Percentiles rank a stretch among this genome's conserved stretches.
These are phyloP conservation scores for Zootermopsis nevadensis DNA, from an alignment of 2,888 invertebrate genomes.

Conservation along the genomic window DNA sequence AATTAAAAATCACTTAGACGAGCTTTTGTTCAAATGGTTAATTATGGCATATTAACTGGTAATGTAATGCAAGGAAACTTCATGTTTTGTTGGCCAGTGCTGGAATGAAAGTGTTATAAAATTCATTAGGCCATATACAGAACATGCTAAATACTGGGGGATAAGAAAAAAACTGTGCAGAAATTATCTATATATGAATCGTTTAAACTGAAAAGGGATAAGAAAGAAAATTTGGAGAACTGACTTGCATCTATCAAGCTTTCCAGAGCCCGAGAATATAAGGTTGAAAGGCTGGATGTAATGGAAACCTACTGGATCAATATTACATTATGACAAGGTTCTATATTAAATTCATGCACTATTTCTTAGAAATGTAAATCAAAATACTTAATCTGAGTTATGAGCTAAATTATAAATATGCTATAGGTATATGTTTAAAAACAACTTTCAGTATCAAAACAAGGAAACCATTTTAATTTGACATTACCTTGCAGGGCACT, in stretches of 20 bases:
- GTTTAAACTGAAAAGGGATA: background rate
- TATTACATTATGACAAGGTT: background rate
- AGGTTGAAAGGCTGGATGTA: background rate
- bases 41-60: too few species aligned
- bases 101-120: too few species aligned
- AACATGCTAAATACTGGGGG: too few species aligned
- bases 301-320: slow-evolving; percentile 5
- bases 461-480: too few species aligned
- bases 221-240: slow-evolving; percentile 24
- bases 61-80: too few species aligned
- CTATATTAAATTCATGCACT: background rate
- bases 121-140: too few species aligned
- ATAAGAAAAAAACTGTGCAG: background rate
- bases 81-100: too few species aligned
- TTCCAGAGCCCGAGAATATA: slow-evolving; percentile 27
- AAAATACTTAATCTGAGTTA: background rate
- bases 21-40: too few species aligned
- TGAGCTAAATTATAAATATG: background rate
- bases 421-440: too few species aligned
- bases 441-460: too few species aligned
- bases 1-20: too few species aligned
- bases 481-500: too few species aligned
- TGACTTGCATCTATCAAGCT: slow-evolving; percentile 36
- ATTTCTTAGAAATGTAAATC: background rate
- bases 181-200: background rate